Evolutionary conservation across 1,140 invertebrate genomes (phyloP), one percentile per base, ranked within the genome.

Genomic region (Homalodisca vitripennis): DNA sequence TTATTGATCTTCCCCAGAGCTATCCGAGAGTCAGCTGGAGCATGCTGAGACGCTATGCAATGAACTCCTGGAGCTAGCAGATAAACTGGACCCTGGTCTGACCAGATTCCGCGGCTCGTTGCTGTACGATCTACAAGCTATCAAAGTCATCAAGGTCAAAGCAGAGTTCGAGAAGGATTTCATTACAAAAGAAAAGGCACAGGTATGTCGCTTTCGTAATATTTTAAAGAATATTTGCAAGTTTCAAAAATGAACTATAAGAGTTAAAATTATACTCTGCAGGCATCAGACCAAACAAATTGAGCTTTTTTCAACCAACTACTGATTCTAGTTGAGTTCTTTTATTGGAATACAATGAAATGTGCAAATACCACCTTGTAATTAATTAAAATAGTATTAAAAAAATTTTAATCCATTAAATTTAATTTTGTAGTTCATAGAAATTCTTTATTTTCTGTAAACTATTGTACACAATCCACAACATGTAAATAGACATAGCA

Each of bases 21-120:
- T 89, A 0, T 75, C 82, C 3, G 82, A 85, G n/a, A 75, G 82
- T 20, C 75, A 83, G 0, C 73, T 90, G 0, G 78, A 83, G 48
- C 78, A 87, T 14, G 89, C 90, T 77, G 81, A 87, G 30, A 79
- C 85, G 13, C 79, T 91, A 0, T 89, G 88, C 66, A 79, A 86
- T 30, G 88, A 91, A 70, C 76, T 91, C 0, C 73, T 90, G 1
- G 81, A 85, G 57, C 72, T 90, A 34, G 82, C 86, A 10, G 82
- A 87, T 57, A 78, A 84, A 47, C 76, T 91, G 62, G 86, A 87
- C 47, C 86, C 87, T 55, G 88, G 88, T 0, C 82, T 81, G 76
- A 83, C 84, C 2, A 81, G 83, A 64, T 84, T 89, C 67, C 77
- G 88, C 12, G 88, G 87, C 1, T 81, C 84, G 20, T 78, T 91